A percentile compares a stretch with the other conserved stretches of the same genome.
These are phyloP conservation scores for Porites evermanni DNA, from an alignment of 92 coral and sea anemone species.

Conservation along the genomic window DNA sequence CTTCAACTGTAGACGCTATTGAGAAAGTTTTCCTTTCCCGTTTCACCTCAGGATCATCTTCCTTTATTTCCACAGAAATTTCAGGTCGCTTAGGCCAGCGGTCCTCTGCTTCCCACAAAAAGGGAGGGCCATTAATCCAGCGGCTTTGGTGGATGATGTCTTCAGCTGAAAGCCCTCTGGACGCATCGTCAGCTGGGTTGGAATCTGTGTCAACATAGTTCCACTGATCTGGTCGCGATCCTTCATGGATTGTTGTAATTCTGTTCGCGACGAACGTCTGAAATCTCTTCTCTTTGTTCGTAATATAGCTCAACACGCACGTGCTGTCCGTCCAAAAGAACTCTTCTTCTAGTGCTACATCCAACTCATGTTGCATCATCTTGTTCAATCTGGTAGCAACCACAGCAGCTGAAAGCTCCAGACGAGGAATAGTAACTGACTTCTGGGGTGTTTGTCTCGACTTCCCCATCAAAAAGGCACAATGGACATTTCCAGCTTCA, in stretches of 20 bases:
- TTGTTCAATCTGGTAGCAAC: slow-evolving; percentile 32
- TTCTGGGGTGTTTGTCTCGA: slow-evolving; percentile 33
- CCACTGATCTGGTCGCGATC: slow-evolving; percentile 66
- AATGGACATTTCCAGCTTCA: slow-evolving; percentile 9
- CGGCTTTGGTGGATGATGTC: slow-evolving; percentile 41
- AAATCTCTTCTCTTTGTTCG: slow-evolving; percentile 29
- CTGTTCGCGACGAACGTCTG: slow-evolving; percentile 31
- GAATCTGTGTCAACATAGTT: slow-evolving; percentile 61
- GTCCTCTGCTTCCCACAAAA: slow-evolving; percentile 47
- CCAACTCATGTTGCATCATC: slow-evolving; percentile 20
- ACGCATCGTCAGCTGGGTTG: slow-evolving; percentile 80
- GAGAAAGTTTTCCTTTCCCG: slow-evolving; percentile 25
- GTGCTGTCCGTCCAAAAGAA: slow-evolving; percentile 44
- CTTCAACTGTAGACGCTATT: neutral
- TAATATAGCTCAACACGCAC: slow-evolving; percentile 33
- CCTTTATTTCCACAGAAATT: slow-evolving; percentile 10
- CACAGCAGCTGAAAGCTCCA: slow-evolving; percentile 7
- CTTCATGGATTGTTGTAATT: slow-evolving; percentile 47
- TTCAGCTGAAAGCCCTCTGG: slow-evolving; percentile 59
- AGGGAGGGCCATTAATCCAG: neutral
- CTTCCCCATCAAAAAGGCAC: slow-evolving; percentile 33
- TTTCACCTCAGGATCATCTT: slow-evolving; percentile 72
- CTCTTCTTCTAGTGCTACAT: neutral
- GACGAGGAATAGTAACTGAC: too few relatives aligned
- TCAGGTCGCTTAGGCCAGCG: slow-evolving; percentile 68